Evolutionary conservation across 2,888 invertebrate species (phyloP), one percentile per base, ranked within the genome.

Genomic region (Beris morrisii): DNA sequence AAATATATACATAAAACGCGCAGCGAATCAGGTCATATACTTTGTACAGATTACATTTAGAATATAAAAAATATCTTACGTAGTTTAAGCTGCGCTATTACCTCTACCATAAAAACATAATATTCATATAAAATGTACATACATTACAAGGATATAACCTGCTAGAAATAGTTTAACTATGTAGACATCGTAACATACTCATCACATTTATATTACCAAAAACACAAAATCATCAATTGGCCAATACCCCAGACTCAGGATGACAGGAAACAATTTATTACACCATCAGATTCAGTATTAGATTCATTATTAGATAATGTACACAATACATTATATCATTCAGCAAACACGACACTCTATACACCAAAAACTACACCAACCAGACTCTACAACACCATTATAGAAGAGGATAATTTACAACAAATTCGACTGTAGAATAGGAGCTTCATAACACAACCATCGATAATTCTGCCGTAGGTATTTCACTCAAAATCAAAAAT

Each of bases 1-100:
- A 69, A 67, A 67, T 71, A 72, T 61, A 72, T 72, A 65, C 59
- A 70, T 57, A 70, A 68, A 68, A 68, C 69, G 68, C 70, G 70
- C 67, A 69, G 70, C 67, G 71, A 71, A 67, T 71, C 71, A 66
- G 70, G 68, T 64, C 69, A 66, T 56, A 69, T 66, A 70, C 66
- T 69, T 65, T 69, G 67, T 58, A 66, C 65, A 69, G 66, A 69
- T 50, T 68, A 70, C 64, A 57, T 65, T 30, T 65, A 65, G 65
- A 22, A 57, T 30, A n/a, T 61, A 7, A 13, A 31, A 50, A 50
- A 30, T 50, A 32, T 61, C 50, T 31, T 50, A 50, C n/a, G 22
- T n/a, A 22, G 32, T 32, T 50, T 15, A 38, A 32, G 61, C 61
- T 61, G 61, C 61, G 52, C 50, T 50, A 61, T n/a, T 61, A 61